Base-by-base conservation (phyloP, 2,113 vertebrate species). In the Noctilio leporinus region DNA sequence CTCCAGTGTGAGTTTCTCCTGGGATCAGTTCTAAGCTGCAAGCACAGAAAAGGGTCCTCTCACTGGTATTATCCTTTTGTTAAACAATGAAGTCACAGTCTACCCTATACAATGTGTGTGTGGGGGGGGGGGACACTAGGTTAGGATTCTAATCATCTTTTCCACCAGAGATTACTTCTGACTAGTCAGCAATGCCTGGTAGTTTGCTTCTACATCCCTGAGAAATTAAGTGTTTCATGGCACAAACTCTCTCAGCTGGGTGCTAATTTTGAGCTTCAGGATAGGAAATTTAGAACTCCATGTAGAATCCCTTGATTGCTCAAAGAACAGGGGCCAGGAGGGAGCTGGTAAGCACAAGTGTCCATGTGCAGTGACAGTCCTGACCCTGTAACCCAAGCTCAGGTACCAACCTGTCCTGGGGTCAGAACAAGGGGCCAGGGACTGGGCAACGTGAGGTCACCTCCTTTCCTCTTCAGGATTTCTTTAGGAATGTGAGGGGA, bases 191-290 rank as follows among this genome's bases (percentile, higher is more conserved):
- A 47, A 97, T 96, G 96, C 96, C 84, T 97, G 30, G 73, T 86
- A 92, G 95, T 97, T 97, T 97, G 96, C 86, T 96, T 97, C 64
- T 96, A 97, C 98, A 98, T 97, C 97, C 97, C 96, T 97, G 97
- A 93, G 94, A 96, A 98, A 98, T 98, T 95, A 98, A 97, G 35
- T 92, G 69, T 28, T 98, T 98, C 97, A 86, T 92, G 96, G 96
- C 98, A 64, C 97, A 98, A 98, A 98, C 91, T 97, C 43, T 93
- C 76, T 85, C 96, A 97, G 97, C 95, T 97, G 89, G 97, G 96
- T 96, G 95, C 97, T 98, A 97, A 98, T 98, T 91, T 83, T 97
- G 95, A 97, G 93, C 91, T 47, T 94, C 75, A 93, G 84, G 94
- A 97, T 92, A 97, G 97, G 97, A 96, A 97, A 97, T 76, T 49